Conservation (phyloP, 2,797 vertebrate genomes). For the Ceyx erithaca region DNA sequence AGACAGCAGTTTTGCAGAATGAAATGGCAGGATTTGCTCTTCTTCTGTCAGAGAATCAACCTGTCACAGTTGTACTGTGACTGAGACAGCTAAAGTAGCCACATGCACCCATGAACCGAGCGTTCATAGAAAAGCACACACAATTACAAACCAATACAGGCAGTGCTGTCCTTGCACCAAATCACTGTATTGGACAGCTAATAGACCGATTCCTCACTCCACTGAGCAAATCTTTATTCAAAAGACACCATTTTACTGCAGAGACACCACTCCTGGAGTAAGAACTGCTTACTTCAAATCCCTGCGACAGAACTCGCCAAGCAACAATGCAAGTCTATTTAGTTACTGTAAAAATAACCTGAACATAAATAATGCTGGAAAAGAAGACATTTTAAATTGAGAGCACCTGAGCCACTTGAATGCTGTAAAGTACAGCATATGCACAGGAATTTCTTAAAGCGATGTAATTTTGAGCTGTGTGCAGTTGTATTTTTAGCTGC, state of each 20-base stretch:
- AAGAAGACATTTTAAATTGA: background rate
- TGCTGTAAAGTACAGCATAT: accelerated
- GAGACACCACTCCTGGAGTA: background rate
- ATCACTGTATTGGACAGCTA: background rate
- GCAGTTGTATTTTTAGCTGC: background rate
- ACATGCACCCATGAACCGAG: accelerated
- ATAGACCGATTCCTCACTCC: background rate
- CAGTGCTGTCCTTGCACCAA: background rate
- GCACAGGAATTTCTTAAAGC: background rate
- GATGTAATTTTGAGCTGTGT: background rate
- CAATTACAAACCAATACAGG: background rate
- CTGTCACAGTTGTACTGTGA: background rate
- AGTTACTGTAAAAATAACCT: background rate
- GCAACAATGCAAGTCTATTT: background rate
- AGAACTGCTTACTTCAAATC: background rate
- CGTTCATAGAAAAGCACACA: background rate
- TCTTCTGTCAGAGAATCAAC: background rate
- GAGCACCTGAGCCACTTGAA: background rate
- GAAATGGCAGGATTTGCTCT: background rate
- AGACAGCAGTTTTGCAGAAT: background rate
- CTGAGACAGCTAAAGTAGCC: background rate
- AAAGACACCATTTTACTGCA: background rate
- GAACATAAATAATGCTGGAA: background rate
- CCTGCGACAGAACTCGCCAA: background rate
- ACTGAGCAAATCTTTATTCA: background rate